Evolutionary conservation across 2,888 invertebrate species (phyloP).

Genomic region (Operophtera brumata): DNA sequence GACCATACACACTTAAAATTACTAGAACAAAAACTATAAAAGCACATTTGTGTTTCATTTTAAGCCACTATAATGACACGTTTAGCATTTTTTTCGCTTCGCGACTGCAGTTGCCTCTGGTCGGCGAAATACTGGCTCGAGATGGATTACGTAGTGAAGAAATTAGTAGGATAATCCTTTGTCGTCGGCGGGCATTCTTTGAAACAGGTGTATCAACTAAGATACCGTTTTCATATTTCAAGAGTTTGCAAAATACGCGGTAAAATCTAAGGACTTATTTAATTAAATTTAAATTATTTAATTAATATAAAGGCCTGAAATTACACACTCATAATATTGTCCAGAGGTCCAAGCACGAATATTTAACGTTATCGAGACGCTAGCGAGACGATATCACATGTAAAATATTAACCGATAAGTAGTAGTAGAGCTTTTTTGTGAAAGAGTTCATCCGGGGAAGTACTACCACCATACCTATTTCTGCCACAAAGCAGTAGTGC

Average conservation of each 20-base stretch:
- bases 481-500: no score
- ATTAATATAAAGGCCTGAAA: no score
- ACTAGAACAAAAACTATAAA: conserved; percentile 39
- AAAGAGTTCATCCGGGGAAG: no score
- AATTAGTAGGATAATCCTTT: conserved; percentile 20
- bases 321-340: no score
- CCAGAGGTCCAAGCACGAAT: no score
- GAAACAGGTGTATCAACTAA: background rate
- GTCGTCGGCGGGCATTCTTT: conserved; percentile 15
- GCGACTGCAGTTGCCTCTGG: conserved; percentile 43
- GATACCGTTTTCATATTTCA: background rate
- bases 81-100: conserved; percentile 32
- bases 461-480: no score
- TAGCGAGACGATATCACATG: no score
- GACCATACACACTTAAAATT: conserved; percentile 42
- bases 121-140: conserved; percentile 42
- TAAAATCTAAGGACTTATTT: background rate
- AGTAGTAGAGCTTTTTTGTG: no score
- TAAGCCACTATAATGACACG: conserved; percentile 11
- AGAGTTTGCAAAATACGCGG: conserved; percentile 12
- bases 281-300: no score
- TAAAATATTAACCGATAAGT: no score
- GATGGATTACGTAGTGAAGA: conserved; percentile 34
- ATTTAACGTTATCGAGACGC: no score
- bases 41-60: conserved; percentile 42